Evolutionary conservation across 2,113 vertebrate genomes (phyloP).

Genomic region (Ailurus styani): DNA sequence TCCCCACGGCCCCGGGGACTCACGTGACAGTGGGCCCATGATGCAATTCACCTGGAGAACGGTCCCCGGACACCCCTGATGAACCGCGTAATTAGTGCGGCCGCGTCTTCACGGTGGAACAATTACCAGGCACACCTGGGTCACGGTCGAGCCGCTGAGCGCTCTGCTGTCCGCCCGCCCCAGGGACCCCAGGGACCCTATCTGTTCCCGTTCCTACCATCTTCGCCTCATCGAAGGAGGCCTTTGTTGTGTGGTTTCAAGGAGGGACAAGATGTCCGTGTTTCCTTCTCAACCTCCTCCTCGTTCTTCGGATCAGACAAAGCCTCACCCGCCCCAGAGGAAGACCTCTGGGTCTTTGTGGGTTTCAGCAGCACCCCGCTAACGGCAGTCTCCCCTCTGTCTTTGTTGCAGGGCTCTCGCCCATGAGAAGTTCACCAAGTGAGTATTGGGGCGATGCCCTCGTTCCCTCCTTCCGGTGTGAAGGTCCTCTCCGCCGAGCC

Average conservation of each 20-base stretch:
- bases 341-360: fast-evolving
- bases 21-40: constrained; percentile 31
- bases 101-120: constrained; percentile 60
- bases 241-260: neutral
- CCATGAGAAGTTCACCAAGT: constrained; percentile 99
- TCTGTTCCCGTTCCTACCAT: fast-evolving
- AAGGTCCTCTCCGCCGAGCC: neutral
- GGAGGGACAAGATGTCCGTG: too few species aligned
- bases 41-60: constrained; percentile 63
- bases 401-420: constrained; percentile 91
- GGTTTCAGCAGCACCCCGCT: neutral
- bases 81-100: constrained; percentile 68
- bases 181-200: fast-evolving
- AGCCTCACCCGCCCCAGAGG: neutral
- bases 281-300: neutral
- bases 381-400: constrained; percentile 44
- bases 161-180: neutral
- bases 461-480: fast-evolving
- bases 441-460: constrained; percentile 77
- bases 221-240: neutral
- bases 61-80: constrained; percentile 60
- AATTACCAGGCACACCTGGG: constrained; percentile 77
- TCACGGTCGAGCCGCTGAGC: neutral
- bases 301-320: neutral
- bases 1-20: constrained; percentile 25